A percentile compares a stretch with the other conserved stretches of the same genome.
Evolutionary conservation across 2,113 vertebrate species (phyloP).

Genomic region (Pleuronectes platessa): DNA sequence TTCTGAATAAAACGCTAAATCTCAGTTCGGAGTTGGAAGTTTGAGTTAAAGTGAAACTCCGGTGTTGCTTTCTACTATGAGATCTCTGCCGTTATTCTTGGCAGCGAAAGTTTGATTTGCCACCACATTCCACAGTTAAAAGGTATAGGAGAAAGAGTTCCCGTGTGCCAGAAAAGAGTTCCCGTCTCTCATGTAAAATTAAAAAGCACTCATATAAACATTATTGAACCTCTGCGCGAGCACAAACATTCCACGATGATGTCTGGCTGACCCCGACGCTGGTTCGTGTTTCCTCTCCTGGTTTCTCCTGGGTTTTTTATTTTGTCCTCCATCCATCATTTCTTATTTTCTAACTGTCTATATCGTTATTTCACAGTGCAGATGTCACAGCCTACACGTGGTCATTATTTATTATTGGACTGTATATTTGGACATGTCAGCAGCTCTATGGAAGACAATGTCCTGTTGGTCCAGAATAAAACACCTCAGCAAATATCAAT

Average conservation of each 20-base stretch:
- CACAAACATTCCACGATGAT: slow-evolving; percentile 57
- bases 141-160: slow-evolving; percentile 35
- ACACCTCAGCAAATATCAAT: too few species aligned
- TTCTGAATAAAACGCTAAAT: neutral
- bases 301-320: slow-evolving; percentile 40
- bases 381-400: slow-evolving; percentile 4
- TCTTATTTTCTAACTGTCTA: slow-evolving; percentile 51
- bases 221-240: slow-evolving; percentile 64
- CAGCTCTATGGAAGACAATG: neutral
- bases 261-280: slow-evolving; percentile 59
- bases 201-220: slow-evolving; percentile 68
- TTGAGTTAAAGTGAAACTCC: slow-evolving; percentile 31
- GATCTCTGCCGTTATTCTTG: slow-evolving; percentile 60
- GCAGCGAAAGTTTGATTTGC: slow-evolving; percentile 46
- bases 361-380: slow-evolving; percentile 38
- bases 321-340: slow-evolving; percentile 60
- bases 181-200: slow-evolving; percentile 61
- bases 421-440: neutral
- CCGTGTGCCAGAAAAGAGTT: slow-evolving; percentile 47
- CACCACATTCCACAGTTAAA: slow-evolving; percentile 49
- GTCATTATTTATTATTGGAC: neutral
- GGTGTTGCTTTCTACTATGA: slow-evolving; percentile 14
- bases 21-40: slow-evolving; percentile 15
- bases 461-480: too few species aligned
- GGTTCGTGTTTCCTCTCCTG: slow-evolving; percentile 60